These are phyloP conservation scores for Pseudobourletiella spinata DNA, from an alignment of 1,140 invertebrate genomes.

Conservation along the genomic window DNA sequence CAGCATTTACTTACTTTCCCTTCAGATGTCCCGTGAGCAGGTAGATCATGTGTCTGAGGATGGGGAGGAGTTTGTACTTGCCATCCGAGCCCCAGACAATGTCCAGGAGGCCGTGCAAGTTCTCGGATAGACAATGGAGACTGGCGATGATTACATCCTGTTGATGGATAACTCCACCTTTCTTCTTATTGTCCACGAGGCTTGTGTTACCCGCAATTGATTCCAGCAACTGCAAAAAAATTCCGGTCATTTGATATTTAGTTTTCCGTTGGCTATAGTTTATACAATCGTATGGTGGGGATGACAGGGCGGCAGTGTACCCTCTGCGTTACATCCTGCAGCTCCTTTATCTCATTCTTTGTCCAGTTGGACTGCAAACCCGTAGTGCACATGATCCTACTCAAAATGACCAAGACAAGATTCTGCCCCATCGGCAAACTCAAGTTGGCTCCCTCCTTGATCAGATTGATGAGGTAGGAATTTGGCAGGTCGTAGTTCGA, in stretches of 20 bases:
- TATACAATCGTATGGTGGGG: no score
- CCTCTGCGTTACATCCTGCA: conserved; percentile 66
- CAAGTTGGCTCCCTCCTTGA: background rate
- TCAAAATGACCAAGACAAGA: background rate
- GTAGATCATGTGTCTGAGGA: conserved; percentile 72
- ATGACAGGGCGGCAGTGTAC: no score
- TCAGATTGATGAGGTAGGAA: background rate
- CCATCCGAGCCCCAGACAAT: conserved; percentile 86
- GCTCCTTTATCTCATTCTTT: conserved; percentile 70
- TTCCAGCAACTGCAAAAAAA: conserved; percentile 6
- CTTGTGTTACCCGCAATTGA: background rate
- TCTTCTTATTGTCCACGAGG: background rate
- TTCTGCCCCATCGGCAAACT: background rate
- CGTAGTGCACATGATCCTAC: background rate
- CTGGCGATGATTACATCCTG: background rate
- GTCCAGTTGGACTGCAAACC: background rate
- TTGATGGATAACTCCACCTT: background rate
- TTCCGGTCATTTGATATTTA: no score
- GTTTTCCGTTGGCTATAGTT: no score
- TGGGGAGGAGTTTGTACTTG: conserved; percentile 78
- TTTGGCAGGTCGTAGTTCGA: conserved; percentile 1
- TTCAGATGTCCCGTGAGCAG: conserved; percentile 85
- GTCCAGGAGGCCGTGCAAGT: conserved; percentile 77
- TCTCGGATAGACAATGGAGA: conserved; percentile 12
- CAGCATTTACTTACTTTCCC: conserved; percentile 42